These are phyloP conservation scores for Musca domestica DNA, from an alignment of 1,140 invertebrate species.

Conservation along the genomic window DNA sequence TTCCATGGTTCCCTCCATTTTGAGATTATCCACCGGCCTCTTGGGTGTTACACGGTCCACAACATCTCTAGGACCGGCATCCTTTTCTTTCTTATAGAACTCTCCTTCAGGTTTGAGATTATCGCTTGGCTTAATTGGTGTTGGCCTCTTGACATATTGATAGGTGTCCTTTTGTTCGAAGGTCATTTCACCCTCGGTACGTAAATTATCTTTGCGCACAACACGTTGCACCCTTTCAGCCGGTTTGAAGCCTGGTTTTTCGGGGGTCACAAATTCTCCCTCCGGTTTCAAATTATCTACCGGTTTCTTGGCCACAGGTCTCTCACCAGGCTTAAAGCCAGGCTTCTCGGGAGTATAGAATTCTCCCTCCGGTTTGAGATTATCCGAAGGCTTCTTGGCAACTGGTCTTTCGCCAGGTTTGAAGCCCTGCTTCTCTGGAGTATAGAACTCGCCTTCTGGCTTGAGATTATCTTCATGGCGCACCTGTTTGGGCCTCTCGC, in stretches of 20 bases:
- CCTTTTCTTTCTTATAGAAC: constrained; percentile 54
- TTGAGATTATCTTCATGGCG: constrained; percentile 63
- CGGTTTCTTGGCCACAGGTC: constrained; percentile 37
- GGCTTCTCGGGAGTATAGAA: constrained; percentile 28
- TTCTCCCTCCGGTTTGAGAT: constrained; percentile 39
- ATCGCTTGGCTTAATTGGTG: constrained; percentile 56
- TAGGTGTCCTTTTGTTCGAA: constrained; percentile 53
- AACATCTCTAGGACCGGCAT: constrained; percentile 32
- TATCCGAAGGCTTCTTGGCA: constrained; percentile 57
- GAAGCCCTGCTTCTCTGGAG: constrained; percentile 51
- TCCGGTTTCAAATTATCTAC: constrained; percentile 61
- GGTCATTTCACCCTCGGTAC: constrained; percentile 62
- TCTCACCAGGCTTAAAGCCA: constrained; percentile 53
- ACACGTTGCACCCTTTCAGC: constrained; percentile 54
- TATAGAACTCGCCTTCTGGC: constrained; percentile 60
- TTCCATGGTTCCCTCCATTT: constrained; percentile 63
- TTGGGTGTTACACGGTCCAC: constrained; percentile 60
- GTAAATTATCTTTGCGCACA: constrained; percentile 58
- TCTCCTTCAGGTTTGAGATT: constrained; percentile 61
- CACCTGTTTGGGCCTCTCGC: constrained; percentile 58
- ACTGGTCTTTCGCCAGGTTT: constrained; percentile 57
- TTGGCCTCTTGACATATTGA: constrained; percentile 51
- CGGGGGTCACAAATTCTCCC: constrained; percentile 58
- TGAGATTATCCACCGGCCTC: constrained; percentile 66
- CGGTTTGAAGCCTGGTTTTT: constrained; percentile 54